Base-by-base conservation (phyloP, 2,113 vertebrate genomes). In the Lonchura striata region DNA sequence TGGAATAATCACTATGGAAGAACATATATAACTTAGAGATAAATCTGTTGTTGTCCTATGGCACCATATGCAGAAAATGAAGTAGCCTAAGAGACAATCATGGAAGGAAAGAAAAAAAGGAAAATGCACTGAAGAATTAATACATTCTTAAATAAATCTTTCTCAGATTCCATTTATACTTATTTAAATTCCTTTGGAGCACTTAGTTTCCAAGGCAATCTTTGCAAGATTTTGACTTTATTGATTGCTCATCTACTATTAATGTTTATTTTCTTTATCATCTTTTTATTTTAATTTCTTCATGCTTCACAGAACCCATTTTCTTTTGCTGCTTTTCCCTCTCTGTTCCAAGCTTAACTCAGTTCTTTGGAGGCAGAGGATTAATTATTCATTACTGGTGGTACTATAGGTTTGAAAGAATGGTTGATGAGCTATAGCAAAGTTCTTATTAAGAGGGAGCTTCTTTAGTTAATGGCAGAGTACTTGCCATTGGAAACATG, bases 281-380 rank as follows among this genome's bases (percentile, higher is more conserved):
- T 96, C 69, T 88, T 94, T 82, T 93, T 88, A 83, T 96, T 97
- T 97, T 95, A 86, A 93, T 92, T 95, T 94, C 76, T 94, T 96
- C 70, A 82, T 88, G 94, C 95, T 96, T 95, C 92, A 96, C 65
- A 86, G 80, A 94, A 46, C 49, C 65, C 69, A 92, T 96, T 96
- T 97, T 92, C 93, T 92, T 91, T 90, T 75, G 54, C 79, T 94
- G 72, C 75, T 57, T 80, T 53, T 93, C 44, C 15, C 23, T 93
- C 86, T 96, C 47, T 93, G 22, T 91, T 92, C 75, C 68, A 89
- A 93, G 76, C 64, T 86, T 90, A 92, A 66, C 35, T 90, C 42
- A 27, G 20, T 86, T 92, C 84, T 94, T 82, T 90, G 74, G 77
- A 70, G 65, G 65, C 1, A 2, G 61, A 80, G 72, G 65, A 97